phyloP scores from a whole-genome alignment of 1,140 invertebrate species.

The Thaumetopoea pityocampa region DNA sequence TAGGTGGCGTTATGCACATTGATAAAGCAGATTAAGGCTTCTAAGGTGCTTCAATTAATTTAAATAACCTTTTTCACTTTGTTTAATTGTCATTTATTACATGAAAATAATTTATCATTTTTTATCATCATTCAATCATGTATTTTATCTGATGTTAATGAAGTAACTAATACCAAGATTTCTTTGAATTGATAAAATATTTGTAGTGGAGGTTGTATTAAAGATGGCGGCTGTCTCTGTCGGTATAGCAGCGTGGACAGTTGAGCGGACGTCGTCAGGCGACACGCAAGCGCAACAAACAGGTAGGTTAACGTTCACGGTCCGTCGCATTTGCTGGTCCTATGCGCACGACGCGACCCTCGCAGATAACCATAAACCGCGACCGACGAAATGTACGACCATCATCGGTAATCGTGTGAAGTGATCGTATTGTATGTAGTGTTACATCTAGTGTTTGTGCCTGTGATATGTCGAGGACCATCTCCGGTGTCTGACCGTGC shows the following conservation, averaged over 20 bases:
- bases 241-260: slow-evolving; percentile 56
- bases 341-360: slow-evolving; percentile 58
- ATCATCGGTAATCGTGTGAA: slow-evolving; percentile 55
- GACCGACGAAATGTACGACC: slow-evolving; percentile 52
- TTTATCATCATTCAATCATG: not conserved
- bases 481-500: slow-evolving; percentile 43
- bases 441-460: slow-evolving; percentile 40
- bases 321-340: slow-evolving; percentile 63
- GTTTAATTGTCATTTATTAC: not conserved
- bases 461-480: slow-evolving; percentile 58
- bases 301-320: slow-evolving; percentile 72
- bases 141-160: too few relatives aligned
- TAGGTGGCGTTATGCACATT: slow-evolving; percentile 37
- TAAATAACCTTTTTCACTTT: slow-evolving; percentile 6
- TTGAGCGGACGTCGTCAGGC: slow-evolving; percentile 29
- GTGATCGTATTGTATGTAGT: slow-evolving; percentile 46
- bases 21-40: slow-evolving; percentile 51
- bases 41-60: too few relatives aligned
- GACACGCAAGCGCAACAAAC: slow-evolving; percentile 72
- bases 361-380: slow-evolving; percentile 33
- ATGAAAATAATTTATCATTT: not conserved
- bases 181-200: slow-evolving; percentile 3
- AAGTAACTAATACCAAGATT: not conserved
- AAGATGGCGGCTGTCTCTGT: slow-evolving; percentile 42
- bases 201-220: slow-evolving; percentile 34